Conservation (phyloP, 30 jellyfish, hydroid and myxozoan species). For the Calvadosia cruxmelitensis region DNA sequence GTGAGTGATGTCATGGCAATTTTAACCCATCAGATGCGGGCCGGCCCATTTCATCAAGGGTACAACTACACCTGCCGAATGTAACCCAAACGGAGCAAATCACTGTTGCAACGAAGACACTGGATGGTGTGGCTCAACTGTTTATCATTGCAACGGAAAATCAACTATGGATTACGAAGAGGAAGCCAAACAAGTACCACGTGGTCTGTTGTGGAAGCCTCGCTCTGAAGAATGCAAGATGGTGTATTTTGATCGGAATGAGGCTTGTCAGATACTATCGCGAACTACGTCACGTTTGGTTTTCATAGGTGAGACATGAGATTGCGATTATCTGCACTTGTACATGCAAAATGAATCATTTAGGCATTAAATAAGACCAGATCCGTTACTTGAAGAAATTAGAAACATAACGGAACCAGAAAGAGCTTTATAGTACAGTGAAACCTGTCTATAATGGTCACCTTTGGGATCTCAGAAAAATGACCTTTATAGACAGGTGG, state of each 20-base stretch:
- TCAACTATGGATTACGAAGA: background rate
- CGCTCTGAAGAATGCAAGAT: background rate
- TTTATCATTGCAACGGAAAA: background rate
- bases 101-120: background rate
- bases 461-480: no score
- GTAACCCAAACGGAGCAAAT: background rate
- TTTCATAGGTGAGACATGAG: background rate
- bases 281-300: background rate
- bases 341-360: no score
- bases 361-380: no score
- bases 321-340: no score
- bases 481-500: no score
- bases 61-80: background rate
- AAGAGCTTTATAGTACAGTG: no score
- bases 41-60: background rate
- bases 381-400: no score
- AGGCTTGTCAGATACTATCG: background rate
- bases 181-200: background rate
- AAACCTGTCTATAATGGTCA: no score
- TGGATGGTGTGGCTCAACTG: constrained; percentile 1
- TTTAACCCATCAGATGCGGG: constrained; percentile 2
- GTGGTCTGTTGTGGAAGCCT: background rate
- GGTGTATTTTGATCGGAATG: background rate
- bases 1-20: no score
- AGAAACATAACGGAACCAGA: no score